Evolutionary conservation across 2,888 invertebrate species (phyloP), one percentile per base, ranked within the genome.

Genomic region (Hybos culiciformis): DNA sequence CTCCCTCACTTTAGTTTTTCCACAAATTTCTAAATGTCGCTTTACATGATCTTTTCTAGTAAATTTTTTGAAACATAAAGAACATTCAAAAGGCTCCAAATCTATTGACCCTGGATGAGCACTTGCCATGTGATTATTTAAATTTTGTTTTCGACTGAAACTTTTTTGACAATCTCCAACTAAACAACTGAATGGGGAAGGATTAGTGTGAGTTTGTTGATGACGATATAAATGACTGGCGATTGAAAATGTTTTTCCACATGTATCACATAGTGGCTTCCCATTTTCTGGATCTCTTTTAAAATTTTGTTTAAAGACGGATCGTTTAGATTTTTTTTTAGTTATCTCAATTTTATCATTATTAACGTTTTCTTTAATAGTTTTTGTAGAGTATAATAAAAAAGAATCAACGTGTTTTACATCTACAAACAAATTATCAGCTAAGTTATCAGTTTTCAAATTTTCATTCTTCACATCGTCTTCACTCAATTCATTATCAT

Each of bases 91-190:
- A 21, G 64, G 63, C 48, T 67, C 66, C n/a, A 19, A 12, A 32
- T 32, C 32, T n/a, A n/a, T n/a, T n/a, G n/a, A n/a, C n/a, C 61
- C 56, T 8, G 63, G 63, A 45, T 67, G 68, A 51, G 73, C 67
- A 50, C 66, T 69, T 12, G 61, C 61, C 19, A 72, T 54, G 47
- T 71, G 72, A 6, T 55, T 68, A 34, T 66, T 65, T 5, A 73
- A 54, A 49, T 72, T 71, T 50, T 72, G 71, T 7, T 63, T 61
- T 34, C 70, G 60, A 26, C 20, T 14, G 21, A 36, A 36, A 2
- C n/a, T 14, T 36, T 36, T 36, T 14, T 19, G 14, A 36, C 36
- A 36, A 12, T 29, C n/a, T n/a, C n/a, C n/a, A 15, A 32, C 17
- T 20, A 19, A 14, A 45, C 70, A 70, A 12, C 53, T 49, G 49